Base-by-base conservation (phyloP, 2,797 vertebrate species). In the Pangasius sanitwongsei region DNA sequence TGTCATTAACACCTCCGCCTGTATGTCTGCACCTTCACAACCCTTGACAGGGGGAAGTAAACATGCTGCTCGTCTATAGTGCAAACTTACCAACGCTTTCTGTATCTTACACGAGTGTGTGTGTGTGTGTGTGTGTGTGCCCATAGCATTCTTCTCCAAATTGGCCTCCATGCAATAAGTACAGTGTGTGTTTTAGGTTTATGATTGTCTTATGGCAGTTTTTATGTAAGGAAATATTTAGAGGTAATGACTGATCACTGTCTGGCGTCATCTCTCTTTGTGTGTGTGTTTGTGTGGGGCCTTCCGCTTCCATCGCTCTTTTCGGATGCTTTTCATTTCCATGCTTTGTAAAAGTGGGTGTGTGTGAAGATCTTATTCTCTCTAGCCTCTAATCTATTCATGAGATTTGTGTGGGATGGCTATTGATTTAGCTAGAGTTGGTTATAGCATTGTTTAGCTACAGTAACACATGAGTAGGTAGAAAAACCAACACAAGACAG, bases 1-100 rank as follows among this genome's bases (percentile, higher is more conserved):
- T 87, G 85, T 89, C 59, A 77, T 87, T 84, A 87, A 87, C 85
- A 89, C 85, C 69, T 89, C 31, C 9, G 23, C 61, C 13, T 69
- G n/a, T 85, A n/a, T 80, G 59, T 50, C n/a, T 86, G 23, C 84
- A 85, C 85, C 61, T 87, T 87, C 57, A 87, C 57, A 23, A 65
- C 41, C 78, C 44, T 78, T 86, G 37, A 78, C 57, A 31, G 65
- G 59, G 28, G 74, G 57, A 78, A 78, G 74, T 87, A 34, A 50
- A 65, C 41, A 50, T 53, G 44, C 44, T 31, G 86, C 37, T 63
- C 4, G 48, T 86, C 69, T 81, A 5, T 59, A 59, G 77, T 23
- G 50, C 77, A 59, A 82, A 59, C 55, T 41, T 6, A 4, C 37
- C 34, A 28, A 63, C 13, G 44, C 23, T 15, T 23, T 25, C 23